These are phyloP conservation scores for Rhinoderma darwinii DNA, from an alignment of 2,113 vertebrate genomes.

Conservation along the genomic window DNA sequence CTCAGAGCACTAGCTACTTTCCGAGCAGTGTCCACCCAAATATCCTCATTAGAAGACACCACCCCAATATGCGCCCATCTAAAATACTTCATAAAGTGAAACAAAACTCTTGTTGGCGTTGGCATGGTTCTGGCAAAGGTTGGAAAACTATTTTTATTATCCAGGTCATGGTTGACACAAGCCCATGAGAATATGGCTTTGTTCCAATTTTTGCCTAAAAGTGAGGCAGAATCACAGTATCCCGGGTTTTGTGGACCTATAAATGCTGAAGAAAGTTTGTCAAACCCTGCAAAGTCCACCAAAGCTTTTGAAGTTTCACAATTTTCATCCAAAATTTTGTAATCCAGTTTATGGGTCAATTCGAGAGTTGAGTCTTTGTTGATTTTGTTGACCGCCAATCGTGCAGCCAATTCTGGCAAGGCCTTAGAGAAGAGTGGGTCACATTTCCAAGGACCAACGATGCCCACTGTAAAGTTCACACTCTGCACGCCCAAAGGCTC, in stretches of 20 bases:
- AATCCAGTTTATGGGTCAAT: conserved; percentile 77
- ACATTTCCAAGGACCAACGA: conserved; percentile 88
- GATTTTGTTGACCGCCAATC: conserved; percentile 79
- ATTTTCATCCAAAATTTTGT: conserved; percentile 81
- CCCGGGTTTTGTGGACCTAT: conserved; percentile 86
- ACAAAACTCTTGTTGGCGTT: conserved; percentile 76
- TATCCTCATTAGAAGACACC: conserved; percentile 83
- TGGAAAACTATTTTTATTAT: conserved; percentile 71
- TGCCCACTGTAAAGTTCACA: conserved; percentile 83
- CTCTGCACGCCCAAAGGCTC: conserved; percentile 72
- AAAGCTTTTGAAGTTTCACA: conserved; percentile 84
- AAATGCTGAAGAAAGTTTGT: conserved; percentile 77
- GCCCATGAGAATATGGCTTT: conserved; percentile 87
- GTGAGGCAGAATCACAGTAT: conserved; percentile 81
- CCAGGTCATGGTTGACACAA: conserved; percentile 82
- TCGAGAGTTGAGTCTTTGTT: conserved; percentile 77
- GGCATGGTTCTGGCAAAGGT: conserved; percentile 80
- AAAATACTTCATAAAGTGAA: conserved; percentile 84
- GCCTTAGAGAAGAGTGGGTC: conserved; percentile 83
- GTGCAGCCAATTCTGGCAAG: conserved; percentile 77
- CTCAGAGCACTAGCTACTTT: conserved; percentile 78
- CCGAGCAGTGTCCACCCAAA: conserved; percentile 83
- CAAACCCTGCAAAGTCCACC: conserved; percentile 75
- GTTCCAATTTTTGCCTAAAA: conserved; percentile 83
- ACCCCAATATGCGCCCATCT: conserved; percentile 85